Evolutionary conservation across 1,140 invertebrate species (phyloP), one percentile per base, ranked within the genome.

Genomic region (Spodoptera litura): DNA sequence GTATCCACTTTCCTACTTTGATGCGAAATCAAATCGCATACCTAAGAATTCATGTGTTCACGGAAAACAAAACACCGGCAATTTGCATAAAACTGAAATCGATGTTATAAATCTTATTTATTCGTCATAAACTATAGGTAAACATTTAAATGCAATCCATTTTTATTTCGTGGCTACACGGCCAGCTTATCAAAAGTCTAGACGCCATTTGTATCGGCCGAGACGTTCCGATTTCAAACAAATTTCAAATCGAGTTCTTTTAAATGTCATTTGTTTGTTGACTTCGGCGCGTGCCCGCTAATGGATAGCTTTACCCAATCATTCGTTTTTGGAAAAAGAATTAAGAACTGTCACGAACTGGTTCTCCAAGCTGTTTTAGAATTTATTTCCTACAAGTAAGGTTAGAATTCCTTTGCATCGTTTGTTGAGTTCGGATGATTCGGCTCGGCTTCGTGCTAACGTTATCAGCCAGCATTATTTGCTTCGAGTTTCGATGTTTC

Each of bases 221-320:
- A 88, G 87, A 89, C 88, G 85, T 89, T 91, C 88, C 87, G 91
- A 91, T 92, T 92, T 90, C 87, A 89, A 89, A 91, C 84, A 86
- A 88, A 90, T 90, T 80, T 88, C 84, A 88, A 92, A 89, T 91
- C 86, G 89, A 87, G 87, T 92, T 91, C 87, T 86, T 91, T 91
- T 88, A 91, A 90, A 94, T 93, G 92, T 91, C 92, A 92, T 94
- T 94, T 91, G 89, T 92, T 90, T 91, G 85, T 91, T 85, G 88
- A 91, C 82, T 83, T 83, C 85, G 87, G 89, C 91, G 88, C 92
- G 92, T 93, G 92, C 92, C 88, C 80, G 84, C 91, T 94, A 93
- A 94, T 94, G 92, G 92, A 92, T 92, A 92, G 91, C 90, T 87
- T 89, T 89, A 87, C 84, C 85, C 81, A 88, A 86, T 84, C 83